Evolutionary conservation across 2,888 invertebrate species (phyloP).

Genomic region (Cataglyphis cursor): DNA sequence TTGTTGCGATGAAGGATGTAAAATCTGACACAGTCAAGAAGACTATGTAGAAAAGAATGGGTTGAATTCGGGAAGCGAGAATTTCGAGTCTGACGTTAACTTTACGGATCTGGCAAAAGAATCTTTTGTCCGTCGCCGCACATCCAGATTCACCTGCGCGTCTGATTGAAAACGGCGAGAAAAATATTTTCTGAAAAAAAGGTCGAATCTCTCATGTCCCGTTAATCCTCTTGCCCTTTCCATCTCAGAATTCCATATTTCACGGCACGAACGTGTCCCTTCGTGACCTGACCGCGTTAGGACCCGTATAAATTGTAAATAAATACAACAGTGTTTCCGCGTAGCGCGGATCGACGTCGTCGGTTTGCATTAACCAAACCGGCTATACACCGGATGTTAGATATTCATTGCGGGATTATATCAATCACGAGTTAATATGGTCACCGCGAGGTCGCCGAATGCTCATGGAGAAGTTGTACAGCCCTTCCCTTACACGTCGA

Average conservation of each 20-base stretch:
- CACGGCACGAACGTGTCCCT: not conserved
- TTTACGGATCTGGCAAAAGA: not conserved
- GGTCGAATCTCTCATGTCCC: not conserved
- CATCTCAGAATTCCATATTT: constrained; percentile 6
- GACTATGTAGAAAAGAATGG: not conserved
- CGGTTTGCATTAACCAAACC: constrained; percentile 4
- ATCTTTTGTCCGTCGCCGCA: not conserved
- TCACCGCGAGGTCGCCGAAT: not conserved
- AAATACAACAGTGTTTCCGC: not conserved
- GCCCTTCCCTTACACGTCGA: not conserved
- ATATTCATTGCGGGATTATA: constrained; percentile 28
- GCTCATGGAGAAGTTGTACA: not conserved
- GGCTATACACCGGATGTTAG: not conserved
- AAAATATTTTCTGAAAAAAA: constrained; percentile 14
- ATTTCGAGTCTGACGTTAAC: not conserved
- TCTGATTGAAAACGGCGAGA: not conserved
- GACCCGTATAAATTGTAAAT: constrained; percentile 20
- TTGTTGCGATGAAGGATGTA: not conserved
- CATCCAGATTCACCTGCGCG: too few relatives aligned
- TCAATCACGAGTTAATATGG: constrained; percentile 5
- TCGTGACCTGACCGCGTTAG: not conserved
- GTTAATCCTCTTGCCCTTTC: not conserved
- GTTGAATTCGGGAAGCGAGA: constrained; percentile 3
- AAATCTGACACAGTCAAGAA: not conserved
- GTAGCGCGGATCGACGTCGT: not conserved